Conservation (phyloP, 2,888 invertebrate species). For the Acleris sparsana region DNA sequence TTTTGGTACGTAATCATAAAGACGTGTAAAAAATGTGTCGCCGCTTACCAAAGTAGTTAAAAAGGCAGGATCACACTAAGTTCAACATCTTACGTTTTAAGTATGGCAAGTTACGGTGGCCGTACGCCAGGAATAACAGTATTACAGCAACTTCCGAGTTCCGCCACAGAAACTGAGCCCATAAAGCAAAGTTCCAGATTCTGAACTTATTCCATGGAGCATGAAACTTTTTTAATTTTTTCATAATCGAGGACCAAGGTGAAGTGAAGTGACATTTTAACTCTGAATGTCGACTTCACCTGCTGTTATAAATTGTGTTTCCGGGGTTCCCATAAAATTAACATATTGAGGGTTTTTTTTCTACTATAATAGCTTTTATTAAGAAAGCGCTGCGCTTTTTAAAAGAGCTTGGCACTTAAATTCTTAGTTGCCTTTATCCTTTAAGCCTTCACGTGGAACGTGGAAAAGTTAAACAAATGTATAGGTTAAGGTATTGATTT, state of each 20-base stretch:
- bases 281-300: conserved; percentile 12
- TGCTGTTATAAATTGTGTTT: conserved; percentile 16
- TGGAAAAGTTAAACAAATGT: neutral
- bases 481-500: too few species aligned
- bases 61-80: too few species aligned
- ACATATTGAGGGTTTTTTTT: conserved; percentile 23
- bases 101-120: too few species aligned
- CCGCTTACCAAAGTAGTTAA: too few species aligned
- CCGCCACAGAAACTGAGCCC: too few species aligned
- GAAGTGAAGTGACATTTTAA: conserved; percentile 9
- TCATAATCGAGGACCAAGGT: conserved; percentile 16
- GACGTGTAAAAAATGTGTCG: too few species aligned
- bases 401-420: neutral
- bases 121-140: too few species aligned
- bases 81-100: too few species aligned
- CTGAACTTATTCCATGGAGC: neutral
- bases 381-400: neutral
- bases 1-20: too few species aligned
- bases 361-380: conserved; percentile 11
- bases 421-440: conserved; percentile 13
- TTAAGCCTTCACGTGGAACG: conserved; percentile 6
- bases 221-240: conserved; percentile 29
- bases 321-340: conserved; percentile 17
- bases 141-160: too few species aligned
- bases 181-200: too few species aligned